Base-by-base conservation (phyloP, 2,888 invertebrate species). In the Scaptomyza polygonia region DNA sequence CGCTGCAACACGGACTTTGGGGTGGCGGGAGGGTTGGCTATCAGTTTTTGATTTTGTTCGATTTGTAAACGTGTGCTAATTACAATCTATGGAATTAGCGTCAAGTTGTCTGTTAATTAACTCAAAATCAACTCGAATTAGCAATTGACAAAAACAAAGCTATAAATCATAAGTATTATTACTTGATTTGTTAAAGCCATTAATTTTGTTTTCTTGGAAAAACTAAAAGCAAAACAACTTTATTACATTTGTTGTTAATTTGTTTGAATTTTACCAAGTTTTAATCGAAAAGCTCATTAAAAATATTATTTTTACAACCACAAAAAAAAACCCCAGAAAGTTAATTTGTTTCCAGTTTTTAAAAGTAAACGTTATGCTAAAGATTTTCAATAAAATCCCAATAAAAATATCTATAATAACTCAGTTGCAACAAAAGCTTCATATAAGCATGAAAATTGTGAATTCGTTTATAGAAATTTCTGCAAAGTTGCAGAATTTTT, bases 1-100 rank as follows among this genome's bases (percentile, higher is more conserved):
- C n/a, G 32, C 11, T 44, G 54, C 64, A 49, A 34, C 21, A 25
- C 62, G 86, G 70, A 80, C 80, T 80, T 80, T 86, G 86, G 9
- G 11, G 11, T 12, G 18, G 30, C 0, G 44, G 16, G 16, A 12
- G 44, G 9, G 16, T 5, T 25, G 8, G 42, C 29, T 27, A 40
- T 36, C 32, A 14, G 9, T 29, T 40, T 40, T 5, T 32, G 49
- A 65, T 34, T 58, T 47, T 16, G 32, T 54, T 47, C 21, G 32
- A 53, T 47, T 47, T 49, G 29, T n/a, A 3, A n/a, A 42, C 14
- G 6, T 30, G 21, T 49, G 48, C 52, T 49, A 44, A 43, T 36
- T 43, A 48, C 32, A n/a, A 39, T 55, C 32, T 7, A 30, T 3
- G 1, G 12, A 32, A 57, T n/a, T n/a, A 40, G 47, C 74, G 69